Evolutionary conservation across 2,113 vertebrate genomes (phyloP).

Genomic region (Tapirus terrestris): DNA sequence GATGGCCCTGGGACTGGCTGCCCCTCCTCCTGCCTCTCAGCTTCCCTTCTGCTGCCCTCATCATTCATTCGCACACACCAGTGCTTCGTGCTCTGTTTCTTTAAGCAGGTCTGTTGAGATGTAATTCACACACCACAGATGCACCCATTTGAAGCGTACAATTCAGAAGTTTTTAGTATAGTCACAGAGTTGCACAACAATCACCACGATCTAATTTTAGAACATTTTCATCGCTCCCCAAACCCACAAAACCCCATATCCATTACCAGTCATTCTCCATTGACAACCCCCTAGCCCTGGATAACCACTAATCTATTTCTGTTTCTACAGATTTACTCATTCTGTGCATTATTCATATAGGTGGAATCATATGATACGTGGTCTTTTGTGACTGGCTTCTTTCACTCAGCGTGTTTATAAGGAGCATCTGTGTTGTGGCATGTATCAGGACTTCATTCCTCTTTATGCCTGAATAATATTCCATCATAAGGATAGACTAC

Average conservation of each 20-base stretch:
- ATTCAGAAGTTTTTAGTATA: neutral
- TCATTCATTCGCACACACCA: neutral
- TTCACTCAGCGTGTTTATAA: accelerated
- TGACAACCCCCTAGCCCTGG: accelerated
- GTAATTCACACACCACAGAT: accelerated
- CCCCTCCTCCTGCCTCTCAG: no score
- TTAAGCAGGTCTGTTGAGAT: neutral
- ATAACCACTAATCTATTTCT: accelerated
- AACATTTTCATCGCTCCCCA: neutral
- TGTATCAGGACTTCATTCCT: accelerated
- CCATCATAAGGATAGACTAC: accelerated
- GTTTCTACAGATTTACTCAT: accelerated
- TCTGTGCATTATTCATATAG: accelerated
- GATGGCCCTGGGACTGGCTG: neutral
- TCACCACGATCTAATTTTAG: neutral
- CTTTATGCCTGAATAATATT: accelerated
- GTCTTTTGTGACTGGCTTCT: neutral
- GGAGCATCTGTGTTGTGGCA: accelerated
- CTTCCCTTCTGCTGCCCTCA: neutral
- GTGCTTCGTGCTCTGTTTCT: neutral
- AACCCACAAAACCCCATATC: no score
- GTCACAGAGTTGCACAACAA: neutral
- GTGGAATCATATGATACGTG: accelerated
- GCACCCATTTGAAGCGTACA: neutral
- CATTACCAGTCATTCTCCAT: accelerated